These are phyloP conservation scores for Sialis lutaria DNA, from an alignment of 2,888 invertebrate species.

Conservation along the genomic window DNA sequence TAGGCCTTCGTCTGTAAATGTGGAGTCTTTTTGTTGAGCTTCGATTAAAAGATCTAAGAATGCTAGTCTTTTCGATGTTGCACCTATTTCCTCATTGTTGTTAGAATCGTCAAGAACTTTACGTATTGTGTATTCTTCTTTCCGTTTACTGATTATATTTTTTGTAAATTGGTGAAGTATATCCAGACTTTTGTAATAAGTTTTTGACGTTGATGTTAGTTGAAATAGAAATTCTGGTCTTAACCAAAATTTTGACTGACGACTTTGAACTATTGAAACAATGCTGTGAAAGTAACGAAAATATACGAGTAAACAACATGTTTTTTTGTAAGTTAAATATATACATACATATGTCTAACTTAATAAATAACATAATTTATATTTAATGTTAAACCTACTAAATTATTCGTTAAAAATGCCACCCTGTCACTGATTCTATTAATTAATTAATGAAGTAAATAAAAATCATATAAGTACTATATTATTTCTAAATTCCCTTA, in stretches of 20 bases:
- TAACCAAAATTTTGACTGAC: constrained; percentile 31
- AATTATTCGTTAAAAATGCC: too few relatives aligned
- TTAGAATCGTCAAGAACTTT: background rate
- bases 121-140: background rate
- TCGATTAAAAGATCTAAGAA: constrained; percentile 21
- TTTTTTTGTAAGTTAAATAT: background rate
- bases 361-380: background rate
- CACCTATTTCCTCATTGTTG: constrained; percentile 5
- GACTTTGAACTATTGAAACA: constrained; percentile 30
- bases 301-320: background rate
- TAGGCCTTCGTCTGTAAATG: constrained; percentile 19
- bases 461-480: too few relatives aligned
- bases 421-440: too few relatives aligned
- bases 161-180: constrained; percentile 34
- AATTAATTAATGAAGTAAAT: too few relatives aligned
- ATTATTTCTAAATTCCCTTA: too few relatives aligned
- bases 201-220: constrained; percentile 22
- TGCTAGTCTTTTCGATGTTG: constrained; percentile 16
- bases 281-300: constrained; percentile 21
- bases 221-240: constrained; percentile 30
- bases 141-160: constrained; percentile 20
- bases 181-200: constrained; percentile 26
- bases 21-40: constrained; percentile 14
- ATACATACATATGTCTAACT: background rate
- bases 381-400: background rate